Evolutionary conservation across 2,797 vertebrate species (phyloP).

Genomic region (Crocodylus rhombifer): DNA sequence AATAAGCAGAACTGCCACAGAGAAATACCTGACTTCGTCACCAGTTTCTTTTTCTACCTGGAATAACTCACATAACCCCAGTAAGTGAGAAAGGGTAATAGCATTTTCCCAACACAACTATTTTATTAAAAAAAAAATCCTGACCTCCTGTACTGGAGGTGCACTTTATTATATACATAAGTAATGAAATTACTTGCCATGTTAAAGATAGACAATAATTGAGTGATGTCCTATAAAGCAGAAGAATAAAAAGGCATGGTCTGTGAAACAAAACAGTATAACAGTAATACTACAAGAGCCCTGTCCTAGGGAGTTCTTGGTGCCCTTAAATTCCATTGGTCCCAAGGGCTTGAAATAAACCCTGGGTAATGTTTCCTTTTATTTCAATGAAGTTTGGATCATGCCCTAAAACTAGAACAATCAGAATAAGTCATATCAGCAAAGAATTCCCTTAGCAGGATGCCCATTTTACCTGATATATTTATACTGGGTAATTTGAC

Average conservation of each 20-base stretch:
- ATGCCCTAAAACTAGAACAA: conserved; percentile 5
- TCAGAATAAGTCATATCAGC: conserved; percentile 29
- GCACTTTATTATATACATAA: conserved; percentile 3
- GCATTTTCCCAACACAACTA: neutral
- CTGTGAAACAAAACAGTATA: neutral
- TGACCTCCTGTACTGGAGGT: neutral
- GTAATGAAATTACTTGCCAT: neutral
- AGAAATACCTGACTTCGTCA: too few species aligned
- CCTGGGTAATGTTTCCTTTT: neutral
- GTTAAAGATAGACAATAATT: neutral
- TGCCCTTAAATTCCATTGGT: neutral
- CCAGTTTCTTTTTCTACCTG: neutral
- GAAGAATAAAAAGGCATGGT: neutral
- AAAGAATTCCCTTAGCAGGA: conserved; percentile 65
- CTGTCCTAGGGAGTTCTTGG: neutral
- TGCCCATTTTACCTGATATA: conserved; percentile 62
- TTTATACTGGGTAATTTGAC: conserved; percentile 68
- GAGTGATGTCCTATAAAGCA: neutral
- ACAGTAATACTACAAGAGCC: neutral
- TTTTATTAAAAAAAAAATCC: neutral
- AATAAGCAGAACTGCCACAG: neutral
- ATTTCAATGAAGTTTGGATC: conserved; percentile 45
- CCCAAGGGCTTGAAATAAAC: neutral
- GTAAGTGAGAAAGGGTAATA: neutral
- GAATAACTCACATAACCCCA: neutral